Base-by-base conservation (phyloP, 2,888 invertebrate species). In the Agrochola circellaris region DNA sequence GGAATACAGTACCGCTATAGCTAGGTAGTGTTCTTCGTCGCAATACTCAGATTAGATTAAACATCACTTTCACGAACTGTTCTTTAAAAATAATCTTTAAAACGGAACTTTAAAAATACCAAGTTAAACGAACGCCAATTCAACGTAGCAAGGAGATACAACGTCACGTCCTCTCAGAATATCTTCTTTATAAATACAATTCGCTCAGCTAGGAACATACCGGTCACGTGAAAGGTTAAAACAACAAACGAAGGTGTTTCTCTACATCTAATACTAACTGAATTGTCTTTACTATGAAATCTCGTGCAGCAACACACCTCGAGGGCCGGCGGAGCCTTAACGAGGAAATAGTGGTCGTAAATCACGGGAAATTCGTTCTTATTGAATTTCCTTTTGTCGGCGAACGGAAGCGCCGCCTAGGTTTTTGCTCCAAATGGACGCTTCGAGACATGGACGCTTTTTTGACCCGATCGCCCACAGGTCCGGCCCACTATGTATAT, bases 321-420 rank as follows among this genome's bases (percentile, higher is more conserved):
- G 93, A 93, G 93, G 92, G 91, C 90, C 89, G 83, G 79, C 91
- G 91, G 92, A 93, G 93, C 92, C 95, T 93, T 95, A 96, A 96
- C 96, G 96, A 96, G 96, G 93, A 96, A 96, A 96, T 96, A 96
- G 96, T 96, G 95, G 94, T 92, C 94, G 96, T 96, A 96, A 96
- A 96, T 96, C 95, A 95, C 92, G 92, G 95, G 94, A 96, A 96
- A 96, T 95, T 96, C 95, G 93, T 93, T 94, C 95, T 96, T 96
- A 96, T 96, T 96, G 96, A 96, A 96, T 96, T 96, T 96, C 95
- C 96, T 95, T 94, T 94, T 93, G 94, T 94, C 93, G 93, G 93
- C 87, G 90, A 93, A 91, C 93, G 94, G 94, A 95, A 94, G 93
- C 91, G 84, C 90, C 90, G 93, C 92, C 93, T 92, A 92, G 90